phyloP scores from a whole-genome alignment of 2,888 invertebrate species.

The Andrena hattorfiana region DNA sequence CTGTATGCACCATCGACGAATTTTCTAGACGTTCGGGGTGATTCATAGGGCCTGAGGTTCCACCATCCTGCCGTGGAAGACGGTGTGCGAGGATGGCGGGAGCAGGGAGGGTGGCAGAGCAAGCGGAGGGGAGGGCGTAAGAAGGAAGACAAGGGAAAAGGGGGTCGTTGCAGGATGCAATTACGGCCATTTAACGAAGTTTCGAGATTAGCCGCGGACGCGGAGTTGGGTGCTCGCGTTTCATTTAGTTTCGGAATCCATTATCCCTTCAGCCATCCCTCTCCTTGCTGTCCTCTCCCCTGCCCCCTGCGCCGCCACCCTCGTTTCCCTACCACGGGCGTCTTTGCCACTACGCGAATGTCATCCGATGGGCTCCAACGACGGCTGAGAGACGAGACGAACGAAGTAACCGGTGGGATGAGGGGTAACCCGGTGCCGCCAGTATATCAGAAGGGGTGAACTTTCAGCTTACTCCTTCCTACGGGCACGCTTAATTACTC shows the following conservation, averaged over 20 bases:
- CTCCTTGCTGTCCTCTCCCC: constrained; percentile 4
- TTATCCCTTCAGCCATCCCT: constrained; percentile 74
- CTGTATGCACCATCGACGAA: constrained; percentile 42
- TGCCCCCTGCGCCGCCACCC: constrained; percentile 5
- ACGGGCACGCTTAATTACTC: constrained; percentile 67
- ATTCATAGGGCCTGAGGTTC: constrained; percentile 38
- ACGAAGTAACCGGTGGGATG: constrained; percentile 1
- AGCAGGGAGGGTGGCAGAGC: background rate
- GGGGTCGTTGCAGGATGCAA: constrained; percentile 77
- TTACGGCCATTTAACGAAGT: constrained; percentile 83
- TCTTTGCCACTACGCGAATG: constrained; percentile 50
- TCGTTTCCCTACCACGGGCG: constrained; percentile 6
- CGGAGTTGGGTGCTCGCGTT: constrained; percentile 75
- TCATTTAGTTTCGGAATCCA: constrained; percentile 82
- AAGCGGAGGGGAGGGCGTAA: constrained; percentile 1
- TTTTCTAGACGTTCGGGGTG: constrained; percentile 55
- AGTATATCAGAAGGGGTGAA: constrained; percentile 50
- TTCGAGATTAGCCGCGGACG: constrained; percentile 81
- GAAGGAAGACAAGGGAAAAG: constrained; percentile 60
- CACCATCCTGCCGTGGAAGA: background rate
- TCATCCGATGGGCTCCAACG: constrained; percentile 58
- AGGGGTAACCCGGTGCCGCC: constrained; percentile 12
- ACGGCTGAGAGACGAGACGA: constrained; percentile 35
- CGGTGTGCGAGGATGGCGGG: background rate
- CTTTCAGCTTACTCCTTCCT: constrained; percentile 61